Conservation (phyloP, 2,888 invertebrate species). For the Heliconius aoede region DNA sequence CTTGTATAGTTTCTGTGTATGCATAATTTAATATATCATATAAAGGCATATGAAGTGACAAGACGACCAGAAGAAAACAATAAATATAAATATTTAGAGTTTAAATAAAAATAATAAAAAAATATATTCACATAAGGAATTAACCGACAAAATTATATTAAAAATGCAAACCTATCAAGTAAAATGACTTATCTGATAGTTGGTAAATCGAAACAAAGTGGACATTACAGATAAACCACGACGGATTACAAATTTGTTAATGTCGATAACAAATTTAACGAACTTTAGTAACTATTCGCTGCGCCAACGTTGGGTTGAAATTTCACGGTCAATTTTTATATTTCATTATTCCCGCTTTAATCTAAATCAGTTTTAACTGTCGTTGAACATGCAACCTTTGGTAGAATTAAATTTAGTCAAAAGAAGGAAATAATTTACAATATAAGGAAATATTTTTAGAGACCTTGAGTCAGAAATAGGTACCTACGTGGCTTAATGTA, state of each 20-base stretch:
- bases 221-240: slow-evolving; percentile 48
- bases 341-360: slow-evolving; percentile 79
- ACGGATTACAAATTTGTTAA: slow-evolving; percentile 51
- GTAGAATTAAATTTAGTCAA: slow-evolving; percentile 59
- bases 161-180: background rate
- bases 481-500: background rate
- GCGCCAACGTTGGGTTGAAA: slow-evolving; percentile 72
- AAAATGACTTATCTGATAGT: slow-evolving; percentile 25
- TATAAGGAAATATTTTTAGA: slow-evolving; percentile 53
- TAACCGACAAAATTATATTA: no score
- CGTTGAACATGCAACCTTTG: slow-evolving; percentile 65
- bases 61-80: background rate
- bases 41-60: background rate
- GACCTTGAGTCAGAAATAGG: slow-evolving; percentile 31
- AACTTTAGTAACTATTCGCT: slow-evolving; percentile 55
- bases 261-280: slow-evolving; percentile 60
- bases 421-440: slow-evolving; percentile 63
- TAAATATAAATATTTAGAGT: background rate
- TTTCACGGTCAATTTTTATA: slow-evolving; percentile 82
- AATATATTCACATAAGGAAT: background rate
- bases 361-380: slow-evolving; percentile 73
- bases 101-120: background rate
- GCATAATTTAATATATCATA: background rate
- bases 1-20: background rate
- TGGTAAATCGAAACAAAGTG: slow-evolving; percentile 46